A percentile compares a stretch with the other conserved stretches of the same genome.
Conservation (phyloP, 2,888 invertebrate species). For the Catocala fraxini region DNA sequence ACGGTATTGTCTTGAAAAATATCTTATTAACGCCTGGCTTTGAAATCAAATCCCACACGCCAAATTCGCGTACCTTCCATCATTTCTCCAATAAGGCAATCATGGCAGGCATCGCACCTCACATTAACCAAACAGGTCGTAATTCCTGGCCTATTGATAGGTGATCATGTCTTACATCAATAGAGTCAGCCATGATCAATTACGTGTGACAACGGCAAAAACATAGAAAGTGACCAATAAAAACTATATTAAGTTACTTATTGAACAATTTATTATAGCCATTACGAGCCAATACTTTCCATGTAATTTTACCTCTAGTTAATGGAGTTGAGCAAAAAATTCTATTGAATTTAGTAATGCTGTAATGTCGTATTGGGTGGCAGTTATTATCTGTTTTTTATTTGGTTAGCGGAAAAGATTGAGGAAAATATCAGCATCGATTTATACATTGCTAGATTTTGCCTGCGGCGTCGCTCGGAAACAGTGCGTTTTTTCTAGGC, state of each 20-base stretch:
- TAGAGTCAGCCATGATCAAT: slow-evolving; percentile 43
- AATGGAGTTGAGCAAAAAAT: slow-evolving; percentile 36
- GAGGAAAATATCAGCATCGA: neutral
- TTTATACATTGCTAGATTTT: too few relatives aligned
- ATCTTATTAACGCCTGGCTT: too few relatives aligned
- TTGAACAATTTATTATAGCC: slow-evolving; percentile 45
- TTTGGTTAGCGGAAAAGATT: neutral
- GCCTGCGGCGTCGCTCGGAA: too few relatives aligned
- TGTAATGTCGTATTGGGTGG: slow-evolving; percentile 6
- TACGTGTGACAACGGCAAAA: slow-evolving; percentile 47
- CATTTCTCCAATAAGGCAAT: too few relatives aligned
- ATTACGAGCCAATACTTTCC: slow-evolving; percentile 40
- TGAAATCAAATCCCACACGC: too few relatives aligned
- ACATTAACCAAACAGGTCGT: slow-evolving; percentile 5
- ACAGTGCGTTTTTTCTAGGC: too few relatives aligned
- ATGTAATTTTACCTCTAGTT: slow-evolving; percentile 37
- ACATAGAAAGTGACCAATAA: slow-evolving; percentile 41
- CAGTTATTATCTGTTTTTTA: slow-evolving; percentile 5
- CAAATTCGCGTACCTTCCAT: too few relatives aligned
- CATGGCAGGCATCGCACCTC: neutral
- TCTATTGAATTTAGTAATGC: slow-evolving; percentile 22
- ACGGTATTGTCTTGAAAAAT: too few relatives aligned
- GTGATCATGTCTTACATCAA: neutral
- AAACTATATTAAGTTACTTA: slow-evolving; percentile 46
- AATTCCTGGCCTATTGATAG: neutral